phyloP scores from a whole-genome alignment of 2,888 invertebrate species.

The Eueremaeus valkanovi region DNA sequence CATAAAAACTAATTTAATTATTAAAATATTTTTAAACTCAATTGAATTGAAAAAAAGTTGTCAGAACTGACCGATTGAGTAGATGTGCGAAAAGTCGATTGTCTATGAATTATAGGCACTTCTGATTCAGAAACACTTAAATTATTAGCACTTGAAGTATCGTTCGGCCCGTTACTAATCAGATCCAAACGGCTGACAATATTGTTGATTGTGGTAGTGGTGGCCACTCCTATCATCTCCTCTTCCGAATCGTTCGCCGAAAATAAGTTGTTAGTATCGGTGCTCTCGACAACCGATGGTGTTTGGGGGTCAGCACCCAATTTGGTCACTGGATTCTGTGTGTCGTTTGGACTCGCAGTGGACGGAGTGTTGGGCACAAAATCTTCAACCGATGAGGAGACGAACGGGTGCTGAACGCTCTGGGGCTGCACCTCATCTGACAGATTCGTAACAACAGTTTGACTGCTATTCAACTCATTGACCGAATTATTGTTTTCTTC shows the following conservation, averaged over 20 bases:
- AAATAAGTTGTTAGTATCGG: neutral
- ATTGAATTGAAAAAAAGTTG: no score
- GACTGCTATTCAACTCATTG: neutral
- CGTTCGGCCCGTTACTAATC: neutral
- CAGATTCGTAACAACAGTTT: neutral
- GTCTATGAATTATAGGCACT: no score
- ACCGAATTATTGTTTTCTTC: neutral
- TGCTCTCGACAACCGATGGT: neutral
- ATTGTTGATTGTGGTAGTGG: neutral
- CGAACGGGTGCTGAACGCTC: conserved; percentile 11
- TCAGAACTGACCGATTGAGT: no score
- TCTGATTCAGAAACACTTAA: no score
- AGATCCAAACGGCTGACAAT: neutral
- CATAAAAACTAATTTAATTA: no score
- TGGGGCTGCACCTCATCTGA: neutral
- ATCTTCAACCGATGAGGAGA: conserved; percentile 1
- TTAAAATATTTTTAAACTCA: no score
- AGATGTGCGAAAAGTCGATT: no score
- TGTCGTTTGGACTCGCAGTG: neutral
- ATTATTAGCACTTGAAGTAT: neutral
- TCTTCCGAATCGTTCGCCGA: neutral
- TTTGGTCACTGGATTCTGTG: neutral
- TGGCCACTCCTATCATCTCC: neutral
- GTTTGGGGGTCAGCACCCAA: neutral
- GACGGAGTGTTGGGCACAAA: conserved; percentile 2